A percentile compares a stretch with the other conserved stretches of the same genome.
These are phyloP conservation scores for Peromyscus eremicus DNA, from an alignment of 2,797 vertebrate species.

Conservation along the genomic window DNA sequence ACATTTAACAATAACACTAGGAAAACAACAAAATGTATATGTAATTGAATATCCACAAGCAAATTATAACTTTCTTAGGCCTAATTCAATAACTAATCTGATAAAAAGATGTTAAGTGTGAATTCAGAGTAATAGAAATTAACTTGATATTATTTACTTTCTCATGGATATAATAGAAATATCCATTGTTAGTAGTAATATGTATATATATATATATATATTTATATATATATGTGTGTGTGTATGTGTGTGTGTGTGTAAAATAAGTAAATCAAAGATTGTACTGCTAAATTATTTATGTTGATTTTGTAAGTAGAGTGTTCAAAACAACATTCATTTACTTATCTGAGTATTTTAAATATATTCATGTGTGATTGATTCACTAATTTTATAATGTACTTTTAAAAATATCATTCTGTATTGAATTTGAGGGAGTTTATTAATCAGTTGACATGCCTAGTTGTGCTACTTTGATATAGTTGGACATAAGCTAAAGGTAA, in stretches of 20 bases:
- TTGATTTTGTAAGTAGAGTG: background rate
- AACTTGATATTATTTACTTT: too few relatives aligned
- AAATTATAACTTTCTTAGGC: background rate
- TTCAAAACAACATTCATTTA: background rate
- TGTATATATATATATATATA: too few relatives aligned
- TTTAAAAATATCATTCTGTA: background rate
- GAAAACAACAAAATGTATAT: background rate
- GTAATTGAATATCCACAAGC: background rate
- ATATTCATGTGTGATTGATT: background rate
- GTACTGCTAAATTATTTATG: background rate
- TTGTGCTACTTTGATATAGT: background rate
- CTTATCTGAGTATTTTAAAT: background rate
- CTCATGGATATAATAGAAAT: too few relatives aligned
- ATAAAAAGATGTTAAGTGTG: too few relatives aligned
- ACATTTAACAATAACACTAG: background rate
- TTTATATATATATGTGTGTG: too few relatives aligned
- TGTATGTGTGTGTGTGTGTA: too few relatives aligned
- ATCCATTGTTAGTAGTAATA: background rate
- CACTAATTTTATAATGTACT: background rate
- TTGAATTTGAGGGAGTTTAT: background rate
- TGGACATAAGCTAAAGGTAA: background rate
- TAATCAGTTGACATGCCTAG: background rate
- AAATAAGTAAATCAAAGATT: background rate
- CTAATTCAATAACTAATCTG: background rate
- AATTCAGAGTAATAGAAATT: too few relatives aligned